These are phyloP conservation scores for Rhyzopertha dominica DNA, from an alignment of 1,140 invertebrate species.

Conservation along the genomic window DNA sequence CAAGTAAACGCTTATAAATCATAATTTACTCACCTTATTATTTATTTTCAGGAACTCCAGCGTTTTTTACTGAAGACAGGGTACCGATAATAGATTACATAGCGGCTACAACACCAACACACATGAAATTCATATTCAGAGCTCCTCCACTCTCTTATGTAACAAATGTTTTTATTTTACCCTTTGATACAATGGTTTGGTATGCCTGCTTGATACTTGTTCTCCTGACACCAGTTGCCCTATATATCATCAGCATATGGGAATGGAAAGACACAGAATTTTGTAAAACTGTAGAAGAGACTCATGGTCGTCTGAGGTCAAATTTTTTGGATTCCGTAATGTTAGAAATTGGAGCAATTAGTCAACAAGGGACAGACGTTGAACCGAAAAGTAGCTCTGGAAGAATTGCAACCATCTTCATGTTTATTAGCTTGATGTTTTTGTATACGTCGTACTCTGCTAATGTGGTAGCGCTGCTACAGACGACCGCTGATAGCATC, in stretches of 20 bases:
- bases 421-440: slow-evolving; percentile 37
- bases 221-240: slow-evolving; percentile 17
- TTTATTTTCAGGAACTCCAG: slow-evolving; percentile 47
- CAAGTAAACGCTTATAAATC: too few relatives aligned
- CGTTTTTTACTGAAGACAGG: slow-evolving; percentile 52
- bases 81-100: slow-evolving; percentile 53
- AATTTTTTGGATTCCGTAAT: slow-evolving; percentile 44
- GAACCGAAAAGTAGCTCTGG: slow-evolving; percentile 48
- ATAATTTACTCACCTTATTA: too few relatives aligned
- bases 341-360: slow-evolving; percentile 51
- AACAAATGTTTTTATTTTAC: slow-evolving; percentile 57
- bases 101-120: slow-evolving; percentile 51
- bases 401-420: slow-evolving; percentile 33
- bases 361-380: slow-evolving; percentile 52
- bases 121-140: slow-evolving; percentile 57
- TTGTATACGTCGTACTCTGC: slow-evolving; percentile 43
- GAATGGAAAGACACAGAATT: slow-evolving; percentile 27
- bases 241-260: slow-evolving; percentile 29
- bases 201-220: slow-evolving; percentile 21
- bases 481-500: slow-evolving; percentile 47
- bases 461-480: slow-evolving; percentile 47
- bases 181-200: slow-evolving; percentile 48
- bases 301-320: slow-evolving; percentile 11
- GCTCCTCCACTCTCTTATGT: slow-evolving; percentile 58
- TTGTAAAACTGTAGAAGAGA: slow-evolving; percentile 4